A percentile compares a stretch with the other conserved stretches of the same genome.
Evolutionary conservation across 23 tunicate species (phyloP).

Genomic region (Trididemnum miniatum): DNA sequence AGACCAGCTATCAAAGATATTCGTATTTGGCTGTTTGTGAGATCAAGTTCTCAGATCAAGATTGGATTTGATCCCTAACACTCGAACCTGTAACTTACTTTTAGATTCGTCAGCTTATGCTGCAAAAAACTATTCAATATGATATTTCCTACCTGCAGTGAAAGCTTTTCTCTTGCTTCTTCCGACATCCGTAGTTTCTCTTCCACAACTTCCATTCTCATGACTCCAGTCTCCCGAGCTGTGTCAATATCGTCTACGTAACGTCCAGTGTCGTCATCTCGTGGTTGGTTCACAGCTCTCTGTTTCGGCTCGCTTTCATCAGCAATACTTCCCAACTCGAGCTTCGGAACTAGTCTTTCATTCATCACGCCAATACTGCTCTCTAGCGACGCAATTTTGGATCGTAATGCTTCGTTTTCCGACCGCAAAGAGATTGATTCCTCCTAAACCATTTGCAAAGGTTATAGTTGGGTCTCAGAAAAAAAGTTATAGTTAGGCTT

Average conservation of each 20-base stretch:
- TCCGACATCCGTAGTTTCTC: slow-evolving; percentile 46
- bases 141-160: slow-evolving; percentile 22
- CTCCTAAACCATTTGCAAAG: too few relatives aligned
- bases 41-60: too few relatives aligned
- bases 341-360: slow-evolving; percentile 58
- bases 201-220: slow-evolving; percentile 7
- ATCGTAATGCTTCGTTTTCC: slow-evolving; percentile 48
- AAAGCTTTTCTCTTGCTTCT: slow-evolving; percentile 35
- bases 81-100: too few relatives aligned
- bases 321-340: slow-evolving; percentile 65
- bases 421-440: slow-evolving; percentile 53
- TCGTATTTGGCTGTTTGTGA: too few relatives aligned
- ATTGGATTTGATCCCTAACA: too few relatives aligned
- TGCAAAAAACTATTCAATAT: too few relatives aligned
- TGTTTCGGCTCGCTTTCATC: slow-evolving; percentile 49
- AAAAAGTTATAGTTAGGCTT: too few relatives aligned
- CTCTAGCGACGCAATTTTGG: slow-evolving; percentile 46
- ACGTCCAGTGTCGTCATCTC: slow-evolving; percentile 65
- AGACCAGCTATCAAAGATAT: too few relatives aligned
- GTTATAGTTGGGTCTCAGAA: too few relatives aligned
- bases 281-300: background rate
- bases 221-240: slow-evolving; percentile 18
- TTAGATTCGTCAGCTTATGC: too few relatives aligned
- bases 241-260: slow-evolving; percentile 54
- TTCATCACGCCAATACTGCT: slow-evolving; percentile 39